phyloP scores from a whole-genome alignment of 1,140 invertebrate genomes.

The Caenorhabditis remanei region DNA sequence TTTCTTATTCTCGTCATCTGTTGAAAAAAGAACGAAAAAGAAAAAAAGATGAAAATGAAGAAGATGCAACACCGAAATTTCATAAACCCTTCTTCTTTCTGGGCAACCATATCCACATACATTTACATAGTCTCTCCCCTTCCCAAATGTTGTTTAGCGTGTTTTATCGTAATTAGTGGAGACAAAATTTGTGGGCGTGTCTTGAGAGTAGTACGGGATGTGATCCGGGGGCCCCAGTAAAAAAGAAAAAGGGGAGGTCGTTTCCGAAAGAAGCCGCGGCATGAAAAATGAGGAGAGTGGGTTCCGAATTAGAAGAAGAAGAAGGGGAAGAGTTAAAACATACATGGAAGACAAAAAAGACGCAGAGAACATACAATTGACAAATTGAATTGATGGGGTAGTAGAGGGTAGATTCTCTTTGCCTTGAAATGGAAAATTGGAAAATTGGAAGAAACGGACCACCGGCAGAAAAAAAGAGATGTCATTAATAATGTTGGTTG shows the following conservation, averaged over 20 bases:
- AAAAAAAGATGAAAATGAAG: conserved; percentile 9
- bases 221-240: conserved; percentile 4
- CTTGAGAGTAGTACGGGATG: conserved; percentile 20
- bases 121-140: conserved; percentile 13
- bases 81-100: not conserved
- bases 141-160: conserved; percentile 40
- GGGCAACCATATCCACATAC: conserved; percentile 21
- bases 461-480: not conserved
- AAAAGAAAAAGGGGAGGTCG: conserved; percentile 37
- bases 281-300: conserved; percentile 51
- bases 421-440: conserved; percentile 35
- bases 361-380: conserved; percentile 53
- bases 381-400: conserved; percentile 40
- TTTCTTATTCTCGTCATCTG: conserved; percentile 12
- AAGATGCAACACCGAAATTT: conserved; percentile 13
- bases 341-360: conserved; percentile 7
- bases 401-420: not conserved
- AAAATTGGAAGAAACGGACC: conserved; percentile 21
- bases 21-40: not conserved
- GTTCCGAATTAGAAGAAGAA: conserved; percentile 52
- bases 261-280: conserved; percentile 42
- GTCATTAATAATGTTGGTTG: conserved; percentile 25
- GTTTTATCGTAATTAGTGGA: conserved; percentile 46
- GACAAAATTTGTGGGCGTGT: conserved; percentile 9
- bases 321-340: conserved; percentile 8